Percentiles rank a stretch among this genome's conserved stretches.
Conservation (phyloP, 2,797 vertebrate species). For the Takifugu rubripes region DNA sequence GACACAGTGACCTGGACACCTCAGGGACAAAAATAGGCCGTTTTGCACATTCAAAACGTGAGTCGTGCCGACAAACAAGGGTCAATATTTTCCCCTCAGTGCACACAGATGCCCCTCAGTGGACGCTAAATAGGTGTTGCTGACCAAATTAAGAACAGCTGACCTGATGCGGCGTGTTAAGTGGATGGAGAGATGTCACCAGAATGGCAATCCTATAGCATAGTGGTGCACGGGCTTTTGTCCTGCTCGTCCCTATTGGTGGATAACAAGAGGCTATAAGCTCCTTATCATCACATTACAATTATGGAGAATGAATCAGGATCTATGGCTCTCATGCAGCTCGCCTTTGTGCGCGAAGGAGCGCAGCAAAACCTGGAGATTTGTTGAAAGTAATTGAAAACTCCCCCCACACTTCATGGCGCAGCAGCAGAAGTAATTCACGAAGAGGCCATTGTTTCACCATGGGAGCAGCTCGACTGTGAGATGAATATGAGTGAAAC, state of each 20-base stretch:
- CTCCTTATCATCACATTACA: conserved; percentile 74
- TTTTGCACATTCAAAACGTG: conserved; percentile 50
- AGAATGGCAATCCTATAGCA: conserved; percentile 64
- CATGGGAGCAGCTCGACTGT: background rate
- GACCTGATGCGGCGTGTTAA: conserved; percentile 73
- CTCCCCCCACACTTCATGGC: conserved; percentile 41
- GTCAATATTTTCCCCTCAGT: conserved; percentile 56
- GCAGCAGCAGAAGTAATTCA: conserved; percentile 33
- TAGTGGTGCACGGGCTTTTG: conserved; percentile 50
- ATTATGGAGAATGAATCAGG: conserved; percentile 61
- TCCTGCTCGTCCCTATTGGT: conserved; percentile 50
- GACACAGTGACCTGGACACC: conserved; percentile 56
- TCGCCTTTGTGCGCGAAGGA: conserved; percentile 47
- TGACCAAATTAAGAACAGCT: conserved; percentile 74
- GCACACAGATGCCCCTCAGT: conserved; percentile 37
- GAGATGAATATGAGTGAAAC: background rate
- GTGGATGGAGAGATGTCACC: conserved; percentile 59
- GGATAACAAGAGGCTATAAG: conserved; percentile 69
- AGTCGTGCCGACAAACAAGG: conserved; percentile 62
- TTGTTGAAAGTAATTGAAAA: conserved; percentile 40
- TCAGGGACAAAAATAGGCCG: conserved; percentile 53
- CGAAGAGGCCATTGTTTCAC: conserved; percentile 44
- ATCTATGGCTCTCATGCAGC: conserved; percentile 48
- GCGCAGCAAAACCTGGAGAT: conserved; percentile 20
- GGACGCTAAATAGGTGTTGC: conserved; percentile 49